phyloP scores from a whole-genome alignment of 2,797 vertebrate species.

The Chelon labrosus region DNA sequence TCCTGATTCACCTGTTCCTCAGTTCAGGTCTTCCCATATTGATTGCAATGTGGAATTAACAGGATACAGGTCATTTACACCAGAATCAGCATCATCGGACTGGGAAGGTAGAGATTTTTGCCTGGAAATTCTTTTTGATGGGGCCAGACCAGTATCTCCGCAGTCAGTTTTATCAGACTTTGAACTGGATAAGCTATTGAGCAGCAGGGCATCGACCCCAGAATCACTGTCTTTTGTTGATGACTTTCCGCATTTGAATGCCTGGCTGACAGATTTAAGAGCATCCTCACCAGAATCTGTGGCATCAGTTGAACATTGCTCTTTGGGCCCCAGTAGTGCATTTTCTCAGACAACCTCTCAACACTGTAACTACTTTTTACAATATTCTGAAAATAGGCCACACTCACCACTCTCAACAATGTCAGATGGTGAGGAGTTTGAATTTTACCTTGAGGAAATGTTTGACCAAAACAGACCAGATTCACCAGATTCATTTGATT shows the following conservation, averaged over 20 bases:
- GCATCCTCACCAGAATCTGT: constrained; percentile 31
- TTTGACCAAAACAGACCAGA: no score
- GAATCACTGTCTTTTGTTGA: constrained; percentile 34
- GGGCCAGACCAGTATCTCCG: constrained; percentile 29
- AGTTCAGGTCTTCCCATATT: neutral
- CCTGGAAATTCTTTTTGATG: constrained; percentile 30
- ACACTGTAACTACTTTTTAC: constrained; percentile 19
- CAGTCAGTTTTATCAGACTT: constrained; percentile 34
- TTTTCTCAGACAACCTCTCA: neutral
- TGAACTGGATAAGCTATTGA: constrained; percentile 22
- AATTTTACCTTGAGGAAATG: no score
- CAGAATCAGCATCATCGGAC: constrained; percentile 39
- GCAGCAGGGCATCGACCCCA: constrained; percentile 23
- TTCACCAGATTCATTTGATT: neutral
- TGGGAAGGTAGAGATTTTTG: constrained; percentile 41
- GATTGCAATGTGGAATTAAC: neutral
- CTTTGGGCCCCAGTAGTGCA: neutral
- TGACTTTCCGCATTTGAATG: neutral
- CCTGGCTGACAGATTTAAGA: constrained; percentile 35
- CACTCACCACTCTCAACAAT: constrained; percentile 1
- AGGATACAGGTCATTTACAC: constrained; percentile 21
- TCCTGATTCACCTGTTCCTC: constrained; percentile 48
- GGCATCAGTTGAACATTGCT: neutral
- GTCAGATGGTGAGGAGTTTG: constrained; percentile 33
- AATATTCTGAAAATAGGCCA: neutral